Percentiles rank a stretch among this genome's conserved stretches.
These are phyloP conservation scores for Andricus grossulariae DNA, from an alignment of 1,140 invertebrate species.

Conservation along the genomic window DNA sequence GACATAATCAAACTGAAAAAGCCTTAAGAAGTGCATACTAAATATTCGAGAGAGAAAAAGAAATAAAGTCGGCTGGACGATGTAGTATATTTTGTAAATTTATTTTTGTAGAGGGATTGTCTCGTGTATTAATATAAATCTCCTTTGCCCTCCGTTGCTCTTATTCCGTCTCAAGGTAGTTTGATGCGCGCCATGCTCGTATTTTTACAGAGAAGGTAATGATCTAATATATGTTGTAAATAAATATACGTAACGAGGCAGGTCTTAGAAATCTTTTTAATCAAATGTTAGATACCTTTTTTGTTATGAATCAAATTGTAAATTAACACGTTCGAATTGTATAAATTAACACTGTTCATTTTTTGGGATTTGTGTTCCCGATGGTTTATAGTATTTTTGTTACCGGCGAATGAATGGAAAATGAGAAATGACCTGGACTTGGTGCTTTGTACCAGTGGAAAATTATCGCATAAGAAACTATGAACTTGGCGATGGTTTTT, in stretches of 20 bases:
- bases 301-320: conserved; percentile 15
- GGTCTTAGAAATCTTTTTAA: conserved; percentile 45
- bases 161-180: conserved; percentile 45
- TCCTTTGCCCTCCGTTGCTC: conserved; percentile 52
- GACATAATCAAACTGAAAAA: conserved; percentile 45
- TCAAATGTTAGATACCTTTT: conserved; percentile 17
- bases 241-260: conserved; percentile 46
- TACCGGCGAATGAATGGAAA: conserved; percentile 4
- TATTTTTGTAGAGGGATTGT: conserved; percentile 63
- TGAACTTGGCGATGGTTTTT: conserved; percentile 16
- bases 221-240: conserved; percentile 38
- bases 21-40: conserved; percentile 42
- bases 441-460: conserved; percentile 24
- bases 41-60: conserved; percentile 3
- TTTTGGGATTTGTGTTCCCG: neutral
- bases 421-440: conserved; percentile 16
- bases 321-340: conserved; percentile 25
- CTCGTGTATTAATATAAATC: conserved; percentile 36
- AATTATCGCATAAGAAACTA: neutral
- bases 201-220: conserved; percentile 49
- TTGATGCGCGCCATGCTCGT: conserved; percentile 49
- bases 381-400: conserved; percentile 18
- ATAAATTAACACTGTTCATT: conserved; percentile 5
- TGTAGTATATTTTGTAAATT: conserved; percentile 50
- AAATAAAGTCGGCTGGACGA: conserved; percentile 29